phyloP scores from a whole-genome alignment of 2,113 vertebrate genomes.

The Aegotheles bennettii region DNA sequence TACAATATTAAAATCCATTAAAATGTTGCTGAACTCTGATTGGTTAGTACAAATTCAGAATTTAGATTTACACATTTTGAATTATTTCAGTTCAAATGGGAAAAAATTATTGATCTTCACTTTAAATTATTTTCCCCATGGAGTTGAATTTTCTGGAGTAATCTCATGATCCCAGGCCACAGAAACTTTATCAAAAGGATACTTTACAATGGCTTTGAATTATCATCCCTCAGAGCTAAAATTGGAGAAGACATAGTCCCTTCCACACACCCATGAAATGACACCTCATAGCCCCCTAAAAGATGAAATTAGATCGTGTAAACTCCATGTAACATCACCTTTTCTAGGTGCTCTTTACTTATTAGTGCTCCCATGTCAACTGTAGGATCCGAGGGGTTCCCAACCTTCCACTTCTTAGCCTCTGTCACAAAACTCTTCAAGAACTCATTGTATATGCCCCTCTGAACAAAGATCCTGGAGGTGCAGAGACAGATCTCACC shows the following conservation, averaged over 20 bases:
- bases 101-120: not conserved
- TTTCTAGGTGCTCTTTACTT: constrained; percentile 91
- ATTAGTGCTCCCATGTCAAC: constrained; percentile 86
- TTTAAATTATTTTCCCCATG: not conserved
- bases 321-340: constrained; percentile 71
- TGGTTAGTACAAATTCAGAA: not conserved
- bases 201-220: not conserved
- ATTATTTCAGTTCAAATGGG: not conserved
- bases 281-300: not conserved
- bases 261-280: not conserved
- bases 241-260: not conserved
- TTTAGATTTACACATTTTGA: not conserved
- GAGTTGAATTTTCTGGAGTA: not conserved
- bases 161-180: not conserved
- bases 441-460: constrained; percentile 85
- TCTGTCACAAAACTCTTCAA: constrained; percentile 88
- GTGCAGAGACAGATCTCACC: constrained; percentile 97
- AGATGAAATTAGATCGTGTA: not conserved
- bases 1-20: not conserved
- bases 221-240: not conserved
- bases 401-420: constrained; percentile 87
- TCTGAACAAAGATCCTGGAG: constrained; percentile 95
- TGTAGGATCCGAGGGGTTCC: constrained; percentile 80
- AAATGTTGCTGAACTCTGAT: not conserved
- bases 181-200: not conserved